Percentiles rank a stretch among this genome's conserved stretches.
phyloP scores from a whole-genome alignment of 2,113 vertebrate genomes.

The Collichthys lucidus region DNA sequence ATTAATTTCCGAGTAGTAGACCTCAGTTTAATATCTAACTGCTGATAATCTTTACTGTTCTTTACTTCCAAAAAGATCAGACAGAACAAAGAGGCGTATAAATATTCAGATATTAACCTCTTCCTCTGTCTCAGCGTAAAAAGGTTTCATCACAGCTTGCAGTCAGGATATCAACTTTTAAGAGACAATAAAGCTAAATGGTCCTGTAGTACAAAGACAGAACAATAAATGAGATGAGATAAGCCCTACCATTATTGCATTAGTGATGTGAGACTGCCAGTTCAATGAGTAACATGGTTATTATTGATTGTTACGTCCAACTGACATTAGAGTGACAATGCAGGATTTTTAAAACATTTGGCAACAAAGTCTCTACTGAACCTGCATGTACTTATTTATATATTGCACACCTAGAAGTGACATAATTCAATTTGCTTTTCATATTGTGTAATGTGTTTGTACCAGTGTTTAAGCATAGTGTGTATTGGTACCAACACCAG shows the following conservation, averaged over 20 bases:
- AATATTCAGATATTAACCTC: neutral
- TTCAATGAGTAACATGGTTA: conserved; percentile 17
- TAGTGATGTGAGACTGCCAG: conserved; percentile 3
- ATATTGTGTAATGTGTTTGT: conserved; percentile 38
- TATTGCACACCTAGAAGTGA: neutral
- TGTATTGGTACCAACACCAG: conserved; percentile 50
- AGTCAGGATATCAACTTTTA: conserved; percentile 22
- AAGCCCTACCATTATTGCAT: conserved; percentile 35
- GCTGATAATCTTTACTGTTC: neutral
- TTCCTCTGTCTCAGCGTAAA: neutral
- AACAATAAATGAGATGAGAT: conserved; percentile 35
- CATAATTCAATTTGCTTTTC: neutral
- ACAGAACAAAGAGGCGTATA: neutral
- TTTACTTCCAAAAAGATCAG: neutral
- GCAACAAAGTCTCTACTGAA: neutral
- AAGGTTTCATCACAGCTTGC: conserved; percentile 6
- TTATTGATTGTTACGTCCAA: conserved; percentile 11
- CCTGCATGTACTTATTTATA: neutral
- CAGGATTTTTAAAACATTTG: neutral
- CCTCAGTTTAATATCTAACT: neutral
- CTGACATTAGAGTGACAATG: conserved; percentile 8
- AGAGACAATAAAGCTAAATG: conserved; percentile 39
- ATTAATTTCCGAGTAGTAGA: neutral
- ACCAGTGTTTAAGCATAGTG: conserved; percentile 18
- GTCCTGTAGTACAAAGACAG: conserved; percentile 2